Evolutionary conservation across 2,888 invertebrate genomes (phyloP), one percentile per base, ranked within the genome.

Genomic region (Bombyx huttoni): DNA sequence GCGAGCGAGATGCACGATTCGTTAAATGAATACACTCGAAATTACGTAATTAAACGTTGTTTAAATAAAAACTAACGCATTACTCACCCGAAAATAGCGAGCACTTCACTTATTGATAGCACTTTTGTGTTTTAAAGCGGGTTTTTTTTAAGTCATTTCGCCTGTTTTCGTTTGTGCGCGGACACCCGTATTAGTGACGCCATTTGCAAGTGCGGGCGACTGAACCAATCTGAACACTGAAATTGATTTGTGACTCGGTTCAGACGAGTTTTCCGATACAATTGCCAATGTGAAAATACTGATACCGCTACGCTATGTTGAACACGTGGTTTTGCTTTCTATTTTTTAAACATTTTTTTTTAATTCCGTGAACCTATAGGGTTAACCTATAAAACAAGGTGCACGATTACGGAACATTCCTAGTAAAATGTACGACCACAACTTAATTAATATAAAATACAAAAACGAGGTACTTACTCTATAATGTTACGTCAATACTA

Each of bases 131-230:
- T 52, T 49, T 50, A 46, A 45, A 49, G 49, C 47, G 49, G n/a
- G n/a, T 34, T 55, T 55, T 50, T 58, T 57, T 71, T 69, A 59
- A 60, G 72, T 66, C 73, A 75, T 76, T 73, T 74, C 68, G 69
- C 67, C 65, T 75, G 72, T 82, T 75, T 78, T 82, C 74, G 12
- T 40, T 75, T 73, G 72, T 70, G 62, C 68, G 65, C 68, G 63
- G 67, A 60, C 75, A 73, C 68, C 78, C 80, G 78, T 81, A 81
- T 79, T 63, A 67, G 72, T 70, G 78, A 65, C 79, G 84, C 85
- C 84, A 84, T 85, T 83, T 81, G 80, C 81, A 80, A 78, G 49
- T 51, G 56, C 57, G 57, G 40, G 40, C 40, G 12, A 40, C 40
- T 40, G 9, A 12, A 24, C 24, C 24, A 24, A 24, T 24, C 24